phyloP scores from a whole-genome alignment of 2,888 invertebrate genomes.

The Ametastegia equiseti region DNA sequence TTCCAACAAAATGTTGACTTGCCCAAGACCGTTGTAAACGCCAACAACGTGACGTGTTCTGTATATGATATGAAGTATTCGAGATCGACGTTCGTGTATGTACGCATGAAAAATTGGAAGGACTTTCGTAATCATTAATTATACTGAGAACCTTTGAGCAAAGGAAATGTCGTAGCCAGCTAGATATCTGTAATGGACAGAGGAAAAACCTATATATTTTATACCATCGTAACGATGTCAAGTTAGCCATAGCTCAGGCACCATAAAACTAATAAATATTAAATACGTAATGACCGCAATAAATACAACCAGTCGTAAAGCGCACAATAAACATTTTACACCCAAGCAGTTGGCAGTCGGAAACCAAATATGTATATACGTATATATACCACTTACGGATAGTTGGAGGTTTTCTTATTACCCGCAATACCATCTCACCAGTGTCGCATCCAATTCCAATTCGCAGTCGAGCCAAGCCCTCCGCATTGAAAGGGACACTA shows the following conservation, averaged over 20 bases:
- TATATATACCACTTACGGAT: constrained; percentile 2
- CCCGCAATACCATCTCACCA: constrained; percentile 9
- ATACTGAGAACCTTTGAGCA: neutral
- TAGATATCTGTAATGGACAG: constrained; percentile 31
- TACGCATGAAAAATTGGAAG: neutral
- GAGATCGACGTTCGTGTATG: neutral
- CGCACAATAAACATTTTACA: constrained; percentile 46
- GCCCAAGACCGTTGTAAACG: neutral
- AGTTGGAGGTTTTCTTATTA: constrained; percentile 19
- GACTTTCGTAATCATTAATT: constrained; percentile 1
- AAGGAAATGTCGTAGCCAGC: constrained; percentile 27
- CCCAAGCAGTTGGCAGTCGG: constrained; percentile 35
- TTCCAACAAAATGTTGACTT: neutral
- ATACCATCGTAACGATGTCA: constrained; percentile 35
- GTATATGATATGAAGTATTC: neutral
- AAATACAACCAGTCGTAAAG: constrained; percentile 46
- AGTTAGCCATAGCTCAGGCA: constrained; percentile 38
- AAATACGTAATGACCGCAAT: constrained; percentile 48
- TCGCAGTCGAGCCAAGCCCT: neutral
- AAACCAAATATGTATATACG: constrained; percentile 22
- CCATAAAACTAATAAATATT: constrained; percentile 47
- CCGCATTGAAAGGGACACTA: neutral
- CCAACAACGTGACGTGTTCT: neutral
- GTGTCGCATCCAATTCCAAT: neutral
- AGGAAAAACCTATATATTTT: constrained; percentile 36